Evolutionary conservation across 2,113 vertebrate genomes (phyloP).

Genomic region (Urocynchramus pylzowi): DNA sequence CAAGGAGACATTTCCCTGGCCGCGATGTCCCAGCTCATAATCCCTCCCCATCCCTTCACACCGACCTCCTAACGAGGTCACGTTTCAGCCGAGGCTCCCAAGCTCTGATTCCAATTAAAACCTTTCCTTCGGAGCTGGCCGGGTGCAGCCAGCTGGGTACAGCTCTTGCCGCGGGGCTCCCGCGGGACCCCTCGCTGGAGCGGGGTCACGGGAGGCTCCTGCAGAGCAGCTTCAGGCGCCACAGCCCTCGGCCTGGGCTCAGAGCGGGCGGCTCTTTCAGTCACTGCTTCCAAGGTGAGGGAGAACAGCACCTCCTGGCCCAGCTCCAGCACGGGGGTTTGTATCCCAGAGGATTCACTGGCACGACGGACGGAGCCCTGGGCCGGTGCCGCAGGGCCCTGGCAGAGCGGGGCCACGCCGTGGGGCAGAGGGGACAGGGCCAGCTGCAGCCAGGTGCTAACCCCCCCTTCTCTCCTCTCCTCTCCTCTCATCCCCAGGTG

Average conservation of each 20-base stretch:
- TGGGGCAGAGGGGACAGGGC: background rate
- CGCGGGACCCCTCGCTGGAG: rapidly evolving
- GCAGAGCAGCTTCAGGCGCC: background rate
- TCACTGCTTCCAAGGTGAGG: background rate
- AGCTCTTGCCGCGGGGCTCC: background rate
- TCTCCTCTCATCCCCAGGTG: slow-evolving; percentile 74
- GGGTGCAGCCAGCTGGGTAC: background rate
- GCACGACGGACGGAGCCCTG: background rate
- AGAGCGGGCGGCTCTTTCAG: background rate
- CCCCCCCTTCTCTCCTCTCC: slow-evolving; percentile 10
- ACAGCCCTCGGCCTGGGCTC: background rate
- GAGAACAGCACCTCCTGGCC: background rate
- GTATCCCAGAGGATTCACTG: background rate
- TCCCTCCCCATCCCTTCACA: background rate
- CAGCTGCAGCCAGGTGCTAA: background rate
- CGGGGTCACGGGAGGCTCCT: background rate
- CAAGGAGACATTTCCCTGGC: background rate
- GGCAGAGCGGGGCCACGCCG: background rate
- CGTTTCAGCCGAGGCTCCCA: background rate
- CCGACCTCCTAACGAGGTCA: background rate
- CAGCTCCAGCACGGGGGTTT: rapidly evolving
- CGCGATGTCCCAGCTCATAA: rapidly evolving
- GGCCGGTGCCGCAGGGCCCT: background rate
- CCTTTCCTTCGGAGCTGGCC: background rate
- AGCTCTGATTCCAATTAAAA: slow-evolving; percentile 35